Conservation (phyloP, 2,113 vertebrate genomes). For the Trichomycterus rosablanca region DNA sequence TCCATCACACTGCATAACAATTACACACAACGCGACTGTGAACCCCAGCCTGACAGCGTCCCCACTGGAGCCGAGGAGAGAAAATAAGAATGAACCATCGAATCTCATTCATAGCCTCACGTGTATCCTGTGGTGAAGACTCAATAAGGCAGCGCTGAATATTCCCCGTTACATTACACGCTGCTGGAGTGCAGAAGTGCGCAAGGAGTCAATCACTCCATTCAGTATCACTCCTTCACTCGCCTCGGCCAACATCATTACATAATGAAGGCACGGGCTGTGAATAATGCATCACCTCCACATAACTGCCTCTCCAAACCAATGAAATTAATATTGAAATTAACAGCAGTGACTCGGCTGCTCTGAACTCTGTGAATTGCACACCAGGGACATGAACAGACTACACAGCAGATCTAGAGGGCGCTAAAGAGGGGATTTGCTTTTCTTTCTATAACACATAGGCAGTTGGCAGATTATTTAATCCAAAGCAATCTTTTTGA, state of each 20-base stretch:
- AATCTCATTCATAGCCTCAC: slow-evolving; percentile 60
- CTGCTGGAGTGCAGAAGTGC: slow-evolving; percentile 38
- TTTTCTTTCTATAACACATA: no score
- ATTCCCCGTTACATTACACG: slow-evolving; percentile 53
- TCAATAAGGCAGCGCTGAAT: slow-evolving; percentile 59
- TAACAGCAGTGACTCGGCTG: slow-evolving; percentile 63
- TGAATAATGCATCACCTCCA: slow-evolving; percentile 66
- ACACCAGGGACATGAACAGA: slow-evolving; percentile 47
- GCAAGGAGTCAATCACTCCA: slow-evolving; percentile 58
- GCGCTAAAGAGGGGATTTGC: background rate
- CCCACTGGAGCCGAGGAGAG: slow-evolving; percentile 42
- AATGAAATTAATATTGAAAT: slow-evolving; percentile 63
- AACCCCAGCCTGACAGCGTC: background rate
- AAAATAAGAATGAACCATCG: slow-evolving; percentile 14
- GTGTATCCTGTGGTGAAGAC: slow-evolving; percentile 52
- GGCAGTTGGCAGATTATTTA: no score
- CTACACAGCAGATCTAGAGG: background rate
- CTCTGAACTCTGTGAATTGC: slow-evolving; percentile 60
- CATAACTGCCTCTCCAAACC: slow-evolving; percentile 60
- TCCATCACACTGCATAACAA: background rate
- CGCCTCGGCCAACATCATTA: slow-evolving; percentile 60
- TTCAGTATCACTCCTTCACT: no score
- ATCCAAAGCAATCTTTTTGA: no score
- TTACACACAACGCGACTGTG: background rate
- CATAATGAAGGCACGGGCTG: slow-evolving; percentile 69